These are phyloP conservation scores for Prochilodus magdalenae DNA, from an alignment of 2,113 vertebrate genomes.

Conservation along the genomic window DNA sequence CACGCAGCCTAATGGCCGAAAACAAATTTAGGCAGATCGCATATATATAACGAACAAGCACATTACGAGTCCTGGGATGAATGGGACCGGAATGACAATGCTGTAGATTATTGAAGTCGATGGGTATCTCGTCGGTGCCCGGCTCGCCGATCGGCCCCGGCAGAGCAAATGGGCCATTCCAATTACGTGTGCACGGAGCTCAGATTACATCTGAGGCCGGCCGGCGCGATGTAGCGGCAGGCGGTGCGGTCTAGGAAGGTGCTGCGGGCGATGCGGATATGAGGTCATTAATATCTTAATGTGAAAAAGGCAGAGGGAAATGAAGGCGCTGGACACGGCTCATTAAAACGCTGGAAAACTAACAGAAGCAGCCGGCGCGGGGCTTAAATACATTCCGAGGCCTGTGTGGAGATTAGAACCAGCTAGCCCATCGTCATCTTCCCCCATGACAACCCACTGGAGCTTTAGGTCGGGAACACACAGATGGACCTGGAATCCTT, in stretches of 20 bases:
- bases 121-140: constrained; percentile 53
- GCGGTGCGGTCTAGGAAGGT: not conserved
- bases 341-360: constrained; percentile 40
- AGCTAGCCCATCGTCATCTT: too few relatives aligned
- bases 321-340: not conserved
- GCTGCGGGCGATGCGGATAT: not conserved
- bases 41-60: constrained; percentile 59
- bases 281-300: constrained; percentile 30
- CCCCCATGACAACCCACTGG: too few relatives aligned
- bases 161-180: constrained; percentile 54
- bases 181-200: constrained; percentile 42
- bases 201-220: constrained; percentile 17
- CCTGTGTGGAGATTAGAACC: too few relatives aligned
- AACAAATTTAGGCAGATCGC: constrained; percentile 57
- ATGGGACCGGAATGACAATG: constrained; percentile 56
- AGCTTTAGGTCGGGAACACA: too few relatives aligned
- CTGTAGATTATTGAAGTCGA: constrained; percentile 63
- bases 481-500: too few relatives aligned
- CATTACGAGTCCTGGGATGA: constrained; percentile 56
- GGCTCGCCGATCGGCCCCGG: constrained; percentile 48
- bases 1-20: constrained; percentile 60
- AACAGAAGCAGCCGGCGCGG: not conserved
- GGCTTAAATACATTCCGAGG: not conserved
- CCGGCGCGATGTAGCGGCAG: not conserved
- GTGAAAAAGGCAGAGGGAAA: not conserved